Percentiles rank a stretch among this genome's conserved stretches.
Conservation (phyloP, 2,113 vertebrate genomes). For the Hylia prasina region DNA sequence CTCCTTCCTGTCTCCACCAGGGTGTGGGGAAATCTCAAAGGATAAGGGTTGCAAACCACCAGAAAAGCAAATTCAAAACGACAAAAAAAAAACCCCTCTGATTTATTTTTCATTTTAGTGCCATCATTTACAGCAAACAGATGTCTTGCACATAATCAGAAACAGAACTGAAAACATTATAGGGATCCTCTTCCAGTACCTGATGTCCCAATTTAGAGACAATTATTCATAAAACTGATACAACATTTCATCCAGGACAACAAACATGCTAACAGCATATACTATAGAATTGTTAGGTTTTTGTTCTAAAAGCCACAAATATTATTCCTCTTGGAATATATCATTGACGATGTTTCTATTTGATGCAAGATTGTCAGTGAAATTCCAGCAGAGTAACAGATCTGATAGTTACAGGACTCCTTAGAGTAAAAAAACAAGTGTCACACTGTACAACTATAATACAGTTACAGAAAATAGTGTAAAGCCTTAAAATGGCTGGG, state of each 20-base stretch:
- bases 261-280: background rate
- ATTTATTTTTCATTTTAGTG: slow-evolving; percentile 8
- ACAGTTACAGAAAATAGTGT: background rate
- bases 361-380: background rate
- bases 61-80: background rate
- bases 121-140: background rate
- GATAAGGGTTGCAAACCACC: background rate
- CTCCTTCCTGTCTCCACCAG: background rate
- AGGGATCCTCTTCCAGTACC: background rate
- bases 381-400: background rate
- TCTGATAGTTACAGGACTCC: background rate
- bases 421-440: background rate
- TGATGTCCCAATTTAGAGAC: background rate
- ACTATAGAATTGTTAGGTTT: background rate
- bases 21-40: background rate
- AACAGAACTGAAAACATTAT: background rate
- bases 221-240: background rate
- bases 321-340: background rate
- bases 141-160: background rate
- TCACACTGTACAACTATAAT: background rate
- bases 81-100: background rate
- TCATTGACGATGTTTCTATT: background rate
- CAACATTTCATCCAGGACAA: background rate
- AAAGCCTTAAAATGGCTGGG: background rate
- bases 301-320: background rate